These are phyloP conservation scores for Zeus faber DNA, from an alignment of 2,113 vertebrate species.

Conservation along the genomic window DNA sequence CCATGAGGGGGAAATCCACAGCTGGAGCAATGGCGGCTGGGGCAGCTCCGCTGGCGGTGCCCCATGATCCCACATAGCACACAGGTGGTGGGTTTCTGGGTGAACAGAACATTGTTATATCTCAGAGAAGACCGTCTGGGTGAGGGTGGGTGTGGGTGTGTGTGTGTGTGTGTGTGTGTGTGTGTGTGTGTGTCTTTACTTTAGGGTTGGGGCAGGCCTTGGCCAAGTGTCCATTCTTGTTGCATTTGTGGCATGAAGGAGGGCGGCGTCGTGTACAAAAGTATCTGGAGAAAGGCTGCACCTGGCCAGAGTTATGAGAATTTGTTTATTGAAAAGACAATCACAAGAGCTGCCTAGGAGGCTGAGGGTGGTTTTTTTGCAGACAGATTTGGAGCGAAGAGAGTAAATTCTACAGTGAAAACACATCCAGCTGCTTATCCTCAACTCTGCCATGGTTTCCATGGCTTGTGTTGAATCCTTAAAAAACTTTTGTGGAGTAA, in stretches of 20 bases:
- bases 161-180: slow-evolving; percentile 6
- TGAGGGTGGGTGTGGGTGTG: background rate
- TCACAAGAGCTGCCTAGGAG: too few relatives aligned
- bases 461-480: too few relatives aligned
- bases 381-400: too few relatives aligned
- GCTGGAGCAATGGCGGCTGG: slow-evolving; percentile 40
- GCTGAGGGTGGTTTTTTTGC: too few relatives aligned
- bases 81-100: slow-evolving; percentile 52
- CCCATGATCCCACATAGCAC: slow-evolving; percentile 60
- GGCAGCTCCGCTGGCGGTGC: slow-evolving; percentile 55
- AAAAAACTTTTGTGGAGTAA: too few relatives aligned
- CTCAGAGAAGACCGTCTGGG: background rate
- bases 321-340: background rate
- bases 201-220: slow-evolving; percentile 51
- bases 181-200: slow-evolving; percentile 31
- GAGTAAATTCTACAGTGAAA: too few relatives aligned
- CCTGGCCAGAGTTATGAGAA: slow-evolving; percentile 2
- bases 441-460: too few relatives aligned
- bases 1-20: slow-evolving; percentile 56
- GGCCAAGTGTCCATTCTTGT: slow-evolving; percentile 46
- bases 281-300: slow-evolving; percentile 6
- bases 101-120: background rate
- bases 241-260: slow-evolving; percentile 48
- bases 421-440: too few relatives aligned
- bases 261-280: slow-evolving; percentile 32